Conservation (phyloP, 2,113 vertebrate species). For the Tylochromis polylepis region DNA sequence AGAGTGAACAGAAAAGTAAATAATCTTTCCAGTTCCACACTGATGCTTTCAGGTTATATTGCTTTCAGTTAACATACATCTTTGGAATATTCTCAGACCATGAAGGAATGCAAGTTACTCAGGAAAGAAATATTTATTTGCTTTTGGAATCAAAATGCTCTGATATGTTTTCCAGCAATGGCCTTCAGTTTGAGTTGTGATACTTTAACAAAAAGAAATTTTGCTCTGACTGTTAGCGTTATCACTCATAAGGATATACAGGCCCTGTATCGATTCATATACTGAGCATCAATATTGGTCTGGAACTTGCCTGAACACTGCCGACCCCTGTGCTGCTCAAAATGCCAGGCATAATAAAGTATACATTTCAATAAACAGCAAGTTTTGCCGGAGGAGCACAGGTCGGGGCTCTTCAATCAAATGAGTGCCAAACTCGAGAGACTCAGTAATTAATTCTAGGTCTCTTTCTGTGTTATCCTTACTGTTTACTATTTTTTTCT, state of each 20-base stretch:
- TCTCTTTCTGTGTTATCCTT: conserved; percentile 8
- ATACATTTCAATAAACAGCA: background rate
- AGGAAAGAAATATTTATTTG: background rate
- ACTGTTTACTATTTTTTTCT: conserved; percentile 14
- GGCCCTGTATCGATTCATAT: background rate
- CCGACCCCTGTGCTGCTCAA: background rate
- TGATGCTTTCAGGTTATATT: background rate
- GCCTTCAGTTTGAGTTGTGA: background rate
- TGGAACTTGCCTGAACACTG: rapidly evolving
- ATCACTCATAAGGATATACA: background rate
- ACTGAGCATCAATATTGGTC: conserved; percentile 6
- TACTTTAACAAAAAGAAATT: background rate
- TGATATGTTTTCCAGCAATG: background rate
- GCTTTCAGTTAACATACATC: rapidly evolving
- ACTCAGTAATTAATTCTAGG: conserved; percentile 6
- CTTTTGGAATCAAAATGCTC: background rate
- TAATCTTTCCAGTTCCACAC: background rate
- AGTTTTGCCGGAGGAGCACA: background rate
- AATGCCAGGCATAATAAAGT: background rate
- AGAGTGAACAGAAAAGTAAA: rapidly evolving
- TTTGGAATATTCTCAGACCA: background rate
- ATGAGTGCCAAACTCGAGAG: background rate
- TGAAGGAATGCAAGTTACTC: background rate
- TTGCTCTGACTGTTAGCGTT: background rate
- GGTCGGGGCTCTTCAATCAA: background rate